Evolutionary conservation across 2,888 invertebrate species (phyloP), one percentile per base, ranked within the genome.

Genomic region (Tanytarsus gracilentus): DNA sequence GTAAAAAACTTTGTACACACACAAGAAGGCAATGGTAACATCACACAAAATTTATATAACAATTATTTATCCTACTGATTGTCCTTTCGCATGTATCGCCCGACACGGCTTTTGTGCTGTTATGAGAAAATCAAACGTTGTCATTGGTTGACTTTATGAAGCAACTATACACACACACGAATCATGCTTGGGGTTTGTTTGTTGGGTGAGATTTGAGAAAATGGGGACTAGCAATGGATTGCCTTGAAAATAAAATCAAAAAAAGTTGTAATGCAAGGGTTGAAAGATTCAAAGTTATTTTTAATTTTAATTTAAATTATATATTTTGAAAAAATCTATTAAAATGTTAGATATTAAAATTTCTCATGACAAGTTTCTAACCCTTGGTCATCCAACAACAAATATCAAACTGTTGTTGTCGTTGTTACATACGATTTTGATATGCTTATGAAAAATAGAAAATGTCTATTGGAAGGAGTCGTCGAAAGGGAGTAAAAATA

Each of bases 41-140:
- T 55, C 55, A 39, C 25, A 55, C 39, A 26, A n/a, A 26, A 25
- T 55, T 55, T 55, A 55, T 55, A 55, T 55, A 55, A 55, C 40
- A 21, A 55, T 55, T 16, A 27, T 49, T 27, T 14, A 49, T n/a
- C n/a, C n/a, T n/a, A n/a, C n/a, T n/a, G n/a, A n/a, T n/a, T 39
- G 55, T 55, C 55, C 55, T 55, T 39, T 33, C 40, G 55, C 55
- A 33, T 55, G 55, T 55, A 40, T 55, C 39, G 39, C 55, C 14
- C 39, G 27, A 36, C n/a, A n/a, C n/a, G n/a, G n/a, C n/a, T n/a
- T n/a, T n/a, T n/a, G n/a, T n/a, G n/a, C n/a, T 51, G 39, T 55
- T 18, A 55, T 55, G 39, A 55, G 27, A 39, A 55, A 40, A 55
- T 39, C 39, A 55, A 55, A 36, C 14, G 14, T 27, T 39, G 25